Conservation (phyloP, 1,140 invertebrate genomes). For the Halesus radiatus region DNA sequence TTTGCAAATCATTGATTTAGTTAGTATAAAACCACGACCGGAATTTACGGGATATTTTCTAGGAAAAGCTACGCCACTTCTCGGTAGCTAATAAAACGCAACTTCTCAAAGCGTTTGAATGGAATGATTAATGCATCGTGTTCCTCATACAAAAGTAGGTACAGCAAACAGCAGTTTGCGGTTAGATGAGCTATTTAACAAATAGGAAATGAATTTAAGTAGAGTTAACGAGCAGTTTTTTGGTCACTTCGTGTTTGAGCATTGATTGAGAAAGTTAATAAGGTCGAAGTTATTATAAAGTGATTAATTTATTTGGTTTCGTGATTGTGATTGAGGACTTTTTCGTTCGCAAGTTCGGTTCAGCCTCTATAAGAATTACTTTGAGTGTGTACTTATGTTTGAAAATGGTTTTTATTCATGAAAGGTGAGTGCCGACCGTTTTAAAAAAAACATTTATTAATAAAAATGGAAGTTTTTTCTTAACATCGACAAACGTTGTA, state of each 20-base stretch:
- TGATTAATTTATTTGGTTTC: too few relatives aligned
- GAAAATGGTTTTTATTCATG: too few relatives aligned
- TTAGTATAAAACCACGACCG: neutral
- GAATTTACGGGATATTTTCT: neutral
- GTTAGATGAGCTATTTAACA: neutral
- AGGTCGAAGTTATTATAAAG: neutral
- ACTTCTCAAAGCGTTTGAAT: neutral
- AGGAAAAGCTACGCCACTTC: neutral
- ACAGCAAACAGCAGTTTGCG: neutral
- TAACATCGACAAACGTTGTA: too few relatives aligned
- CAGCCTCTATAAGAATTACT: too few relatives aligned
- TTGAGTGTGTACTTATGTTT: too few relatives aligned
- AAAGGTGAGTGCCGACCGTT: too few relatives aligned
- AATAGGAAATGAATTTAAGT: slow-evolving; percentile 23
- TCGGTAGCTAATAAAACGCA: neutral
- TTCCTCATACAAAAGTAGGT: neutral
- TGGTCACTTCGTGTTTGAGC: neutral
- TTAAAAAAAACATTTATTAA: too few relatives aligned
- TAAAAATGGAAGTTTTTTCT: too few relatives aligned
- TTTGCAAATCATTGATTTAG: neutral
- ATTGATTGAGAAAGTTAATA: neutral
- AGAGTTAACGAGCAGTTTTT: neutral
- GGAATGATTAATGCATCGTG: neutral
- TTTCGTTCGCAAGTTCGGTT: too few relatives aligned
- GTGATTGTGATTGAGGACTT: too few relatives aligned